Conservation (phyloP, 2,888 invertebrate species). For the Drosophila barbarae region DNA sequence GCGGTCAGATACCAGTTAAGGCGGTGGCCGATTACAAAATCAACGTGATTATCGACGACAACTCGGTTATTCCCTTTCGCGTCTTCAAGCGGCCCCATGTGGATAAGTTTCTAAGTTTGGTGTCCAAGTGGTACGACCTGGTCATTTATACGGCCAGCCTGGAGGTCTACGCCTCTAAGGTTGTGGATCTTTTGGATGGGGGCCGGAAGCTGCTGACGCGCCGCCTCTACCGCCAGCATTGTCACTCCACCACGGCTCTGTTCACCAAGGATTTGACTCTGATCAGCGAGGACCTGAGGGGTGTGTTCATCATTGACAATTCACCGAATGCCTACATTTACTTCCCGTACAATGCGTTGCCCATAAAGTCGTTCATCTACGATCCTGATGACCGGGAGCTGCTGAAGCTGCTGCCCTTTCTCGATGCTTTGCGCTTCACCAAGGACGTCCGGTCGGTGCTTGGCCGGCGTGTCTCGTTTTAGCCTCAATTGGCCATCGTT, state of each 20-base stretch:
- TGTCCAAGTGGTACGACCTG: slow-evolving; percentile 59
- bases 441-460: slow-evolving; percentile 55
- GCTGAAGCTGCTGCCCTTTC: slow-evolving; percentile 56
- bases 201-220: slow-evolving; percentile 52
- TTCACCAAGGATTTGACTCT: slow-evolving; percentile 49
- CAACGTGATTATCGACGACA: slow-evolving; percentile 15
- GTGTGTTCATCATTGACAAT: slow-evolving; percentile 56
- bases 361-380: slow-evolving; percentile 56
- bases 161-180: slow-evolving; percentile 50
- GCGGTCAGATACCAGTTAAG: slow-evolving; percentile 29
- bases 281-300: slow-evolving; percentile 39
- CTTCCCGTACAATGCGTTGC: slow-evolving; percentile 54
- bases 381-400: slow-evolving; percentile 52
- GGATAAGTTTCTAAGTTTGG: slow-evolving; percentile 49
- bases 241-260: slow-evolving; percentile 10
- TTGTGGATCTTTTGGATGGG: slow-evolving; percentile 52
- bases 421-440: slow-evolving; percentile 61
- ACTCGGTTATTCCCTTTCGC: slow-evolving; percentile 36
- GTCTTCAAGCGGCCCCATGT: slow-evolving; percentile 58
- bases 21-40: slow-evolving; percentile 52
- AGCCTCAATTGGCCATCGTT: not conserved
- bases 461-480: slow-evolving; percentile 23
- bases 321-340: slow-evolving; percentile 55
- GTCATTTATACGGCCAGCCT: slow-evolving; percentile 61
- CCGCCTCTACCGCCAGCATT: slow-evolving; percentile 58